Base-by-base conservation (phyloP, 2,888 invertebrate species). In the Tribolium freemani region DNA sequence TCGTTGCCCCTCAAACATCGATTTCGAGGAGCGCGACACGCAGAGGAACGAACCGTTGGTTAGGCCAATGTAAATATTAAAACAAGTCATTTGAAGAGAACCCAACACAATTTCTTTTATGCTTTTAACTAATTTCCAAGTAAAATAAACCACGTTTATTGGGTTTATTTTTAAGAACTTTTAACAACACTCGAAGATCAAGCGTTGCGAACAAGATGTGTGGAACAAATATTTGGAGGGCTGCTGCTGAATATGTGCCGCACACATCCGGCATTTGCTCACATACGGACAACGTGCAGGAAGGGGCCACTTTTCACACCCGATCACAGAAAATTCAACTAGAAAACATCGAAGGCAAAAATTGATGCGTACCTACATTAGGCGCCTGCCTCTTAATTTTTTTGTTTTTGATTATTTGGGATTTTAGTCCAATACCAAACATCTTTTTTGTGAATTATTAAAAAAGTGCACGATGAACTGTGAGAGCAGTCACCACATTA, bases 91-190 rank as follows among this genome's bases (percentile, higher is more conserved):
- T 74, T 76, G 71, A 68, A 68, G 70, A 72, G 71, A 73, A 72
- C 71, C 70, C 69, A 76, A 72, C 74, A 77, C 76, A 77, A 78
- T 77, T 79, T 78, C 75, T 78, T 73, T 76, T 70, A 79, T 76
- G 81, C 77, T 78, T 77, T 77, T 74, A 82, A 83, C 83, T 83
- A 83, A 84, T 83, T 84, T 80, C 80, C 71, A 79, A 79, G 78
- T 76, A 80, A 83, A 84, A 84, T 83, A 84, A 84, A 83, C 84
- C 74, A 26, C 50, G 78, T 81, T 82, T 82, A 84, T 83, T 82
- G 80, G 76, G 74, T 79, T 77, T 80, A 72, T 72, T 72, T 72
- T 72, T 56, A 48, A 66, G 69, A 63, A 69, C 46, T 45, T 46
- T 54, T 67, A 77, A 79, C 77, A 77, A 77, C 78, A 79, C 76